Evolutionary conservation across 64 coral and sea anemone species (phyloP).

Genomic region (Hydrozoanthus tunicans): DNA sequence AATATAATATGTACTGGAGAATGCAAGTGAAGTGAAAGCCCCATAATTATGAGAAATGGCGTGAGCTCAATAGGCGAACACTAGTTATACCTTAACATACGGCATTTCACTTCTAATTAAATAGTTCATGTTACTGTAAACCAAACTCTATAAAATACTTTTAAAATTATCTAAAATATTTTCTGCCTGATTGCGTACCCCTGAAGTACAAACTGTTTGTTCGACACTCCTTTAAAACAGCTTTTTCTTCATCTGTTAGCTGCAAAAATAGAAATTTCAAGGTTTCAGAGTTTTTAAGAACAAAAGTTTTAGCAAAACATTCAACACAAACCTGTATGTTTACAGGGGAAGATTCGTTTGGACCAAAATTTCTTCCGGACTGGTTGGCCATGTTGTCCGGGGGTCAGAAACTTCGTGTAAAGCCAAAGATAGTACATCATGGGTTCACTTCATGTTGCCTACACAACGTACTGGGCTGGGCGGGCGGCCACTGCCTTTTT

Average conservation of each 20-base stretch:
- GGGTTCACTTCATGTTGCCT: neutral
- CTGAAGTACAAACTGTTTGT: slow-evolving; percentile 55
- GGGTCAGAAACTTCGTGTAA: slow-evolving; percentile 8
- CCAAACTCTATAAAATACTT: too few relatives aligned
- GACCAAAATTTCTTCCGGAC: neutral
- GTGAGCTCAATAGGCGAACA: too few relatives aligned
- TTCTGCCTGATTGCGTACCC: neutral
- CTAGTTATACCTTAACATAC: too few relatives aligned
- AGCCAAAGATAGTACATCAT: neutral
- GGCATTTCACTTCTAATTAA: too few relatives aligned
- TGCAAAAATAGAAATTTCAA: neutral
- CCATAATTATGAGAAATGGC: too few relatives aligned
- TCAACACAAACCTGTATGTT: slow-evolving; percentile 27
- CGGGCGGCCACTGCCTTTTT: slow-evolving; percentile 32
- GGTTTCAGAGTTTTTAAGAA: neutral
- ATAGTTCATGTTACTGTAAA: too few relatives aligned
- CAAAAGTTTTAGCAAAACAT: neutral
- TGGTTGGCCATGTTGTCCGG: slow-evolving; percentile 31
- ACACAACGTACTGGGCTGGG: slow-evolving; percentile 19
- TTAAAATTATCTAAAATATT: too few relatives aligned
- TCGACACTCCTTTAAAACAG: slow-evolving; percentile 50
- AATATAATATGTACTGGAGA: too few relatives aligned
- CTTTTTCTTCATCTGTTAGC: slow-evolving; percentile 60
- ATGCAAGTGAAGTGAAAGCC: too few relatives aligned
- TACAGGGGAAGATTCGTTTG: neutral